A percentile compares a stretch with the other conserved stretches of the same genome.
Evolutionary conservation across 2,113 vertebrate species (phyloP).

Genomic region (Rhadina sibilatrix): DNA sequence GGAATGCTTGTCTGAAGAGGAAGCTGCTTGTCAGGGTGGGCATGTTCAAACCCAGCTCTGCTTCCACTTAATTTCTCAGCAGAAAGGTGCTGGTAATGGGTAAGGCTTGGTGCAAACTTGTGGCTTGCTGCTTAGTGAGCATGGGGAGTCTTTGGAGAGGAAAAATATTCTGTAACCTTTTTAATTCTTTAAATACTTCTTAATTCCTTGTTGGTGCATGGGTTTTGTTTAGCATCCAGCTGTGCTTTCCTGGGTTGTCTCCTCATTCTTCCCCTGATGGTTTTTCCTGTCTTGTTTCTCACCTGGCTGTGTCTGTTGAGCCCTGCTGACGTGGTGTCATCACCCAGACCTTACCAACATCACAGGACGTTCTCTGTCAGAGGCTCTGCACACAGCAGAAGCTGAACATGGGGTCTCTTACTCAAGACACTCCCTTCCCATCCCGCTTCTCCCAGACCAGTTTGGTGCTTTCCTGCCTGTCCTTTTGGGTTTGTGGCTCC

Average conservation of each 20-base stretch:
- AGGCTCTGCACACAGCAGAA: background rate
- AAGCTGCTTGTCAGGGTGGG: background rate
- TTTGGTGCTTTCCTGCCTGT: background rate
- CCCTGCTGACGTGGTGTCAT: background rate
- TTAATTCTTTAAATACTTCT: background rate
- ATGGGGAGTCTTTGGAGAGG: background rate
- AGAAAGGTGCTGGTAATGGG: background rate
- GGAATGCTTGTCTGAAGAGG: background rate
- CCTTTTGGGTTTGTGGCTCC: background rate
- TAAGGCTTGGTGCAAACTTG: background rate
- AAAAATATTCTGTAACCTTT: background rate
- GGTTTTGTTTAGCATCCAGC: background rate
- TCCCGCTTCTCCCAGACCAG: background rate
- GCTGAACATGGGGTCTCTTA: background rate
- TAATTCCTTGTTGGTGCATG: background rate
- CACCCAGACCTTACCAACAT: background rate
- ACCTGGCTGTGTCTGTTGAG: background rate
- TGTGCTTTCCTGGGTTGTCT: background rate
- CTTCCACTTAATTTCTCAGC: background rate
- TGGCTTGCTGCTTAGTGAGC: background rate
- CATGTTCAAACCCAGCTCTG: background rate
- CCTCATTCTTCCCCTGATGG: background rate
- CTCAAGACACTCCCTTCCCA: background rate
- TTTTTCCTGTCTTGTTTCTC: background rate
- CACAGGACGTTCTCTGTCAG: fast-evolving